A percentile compares a stretch with the other conserved stretches of the same genome.
Evolutionary conservation across 2,888 invertebrate species (phyloP).

Genomic region (Agapetus fuscipes): DNA sequence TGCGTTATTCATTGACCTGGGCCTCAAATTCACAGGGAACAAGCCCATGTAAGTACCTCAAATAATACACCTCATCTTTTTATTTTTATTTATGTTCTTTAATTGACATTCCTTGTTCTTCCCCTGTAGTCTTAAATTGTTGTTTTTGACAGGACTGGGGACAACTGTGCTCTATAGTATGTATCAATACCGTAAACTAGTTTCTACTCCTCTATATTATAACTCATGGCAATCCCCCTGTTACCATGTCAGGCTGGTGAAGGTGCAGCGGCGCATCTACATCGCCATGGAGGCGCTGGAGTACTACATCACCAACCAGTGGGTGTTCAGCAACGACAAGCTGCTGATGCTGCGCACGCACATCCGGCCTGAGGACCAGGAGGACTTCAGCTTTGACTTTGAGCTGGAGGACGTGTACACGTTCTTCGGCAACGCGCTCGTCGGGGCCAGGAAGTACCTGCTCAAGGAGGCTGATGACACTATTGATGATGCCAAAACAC

Average conservation of each 20-base stretch:
- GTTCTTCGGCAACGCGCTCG: conserved; percentile 43
- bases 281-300: conserved; percentile 60
- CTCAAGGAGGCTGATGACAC: conserved; percentile 55
- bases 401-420: conserved; percentile 41
- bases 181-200: too few relatives aligned
- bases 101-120: too few relatives aligned
- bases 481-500: conserved; percentile 41
- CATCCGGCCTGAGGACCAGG: conserved; percentile 39
- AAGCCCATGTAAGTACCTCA: conserved; percentile 64
- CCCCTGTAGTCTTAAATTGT: too few relatives aligned
- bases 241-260: conserved; percentile 68
- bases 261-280: conserved; percentile 72
- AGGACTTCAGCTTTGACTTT: conserved; percentile 51
- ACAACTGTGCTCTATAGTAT: too few relatives aligned
- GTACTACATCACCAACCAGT: conserved; percentile 67
- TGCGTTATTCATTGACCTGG: conserved; percentile 62
- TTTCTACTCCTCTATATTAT: too few relatives aligned
- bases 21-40: conserved; percentile 54
- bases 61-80: too few relatives aligned
- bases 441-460: conserved; percentile 55
- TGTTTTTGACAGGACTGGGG: too few relatives aligned
- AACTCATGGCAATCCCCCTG: too few relatives aligned
- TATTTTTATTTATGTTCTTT: not conserved
- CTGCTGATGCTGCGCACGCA: conserved; percentile 41
- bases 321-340: conserved; percentile 64